phyloP scores from a whole-genome alignment of 2,888 invertebrate species.

The Acrocyrtus sp. region DNA sequence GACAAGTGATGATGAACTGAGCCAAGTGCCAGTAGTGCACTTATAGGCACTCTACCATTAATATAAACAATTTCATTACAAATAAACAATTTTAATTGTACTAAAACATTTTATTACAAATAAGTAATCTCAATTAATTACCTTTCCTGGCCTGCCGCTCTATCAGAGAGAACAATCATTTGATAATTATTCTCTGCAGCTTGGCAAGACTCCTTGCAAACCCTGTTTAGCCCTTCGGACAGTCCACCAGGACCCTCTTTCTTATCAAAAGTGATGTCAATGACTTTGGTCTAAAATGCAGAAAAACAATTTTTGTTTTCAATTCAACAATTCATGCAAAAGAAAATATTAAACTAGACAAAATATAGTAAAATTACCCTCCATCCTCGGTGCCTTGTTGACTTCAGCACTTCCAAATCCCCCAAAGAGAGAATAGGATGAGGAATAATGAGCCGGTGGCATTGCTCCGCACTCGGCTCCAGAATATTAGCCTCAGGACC shows the following conservation, averaged over 20 bases:
- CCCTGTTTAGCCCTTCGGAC: conserved; percentile 79
- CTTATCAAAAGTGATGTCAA: conserved; percentile 89
- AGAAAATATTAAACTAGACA: no score
- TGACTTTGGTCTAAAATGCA: conserved; percentile 74
- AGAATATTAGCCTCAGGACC: conserved; percentile 97
- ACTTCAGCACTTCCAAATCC: conserved; percentile 88
- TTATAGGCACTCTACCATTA: conserved; percentile 76
- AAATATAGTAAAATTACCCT: no score
- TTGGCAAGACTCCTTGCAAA: conserved; percentile 82
- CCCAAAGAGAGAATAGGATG: conserved; percentile 94
- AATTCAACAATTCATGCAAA: no score
- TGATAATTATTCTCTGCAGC: conserved; percentile 84
- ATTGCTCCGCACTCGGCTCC: conserved; percentile 86
- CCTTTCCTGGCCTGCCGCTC: conserved; percentile 70
- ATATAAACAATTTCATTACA: conserved; percentile 12
- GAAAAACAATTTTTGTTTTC: neutral
- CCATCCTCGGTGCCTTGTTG: conserved; percentile 88
- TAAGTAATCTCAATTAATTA: conserved; percentile 60
- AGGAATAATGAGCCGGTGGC: conserved; percentile 88
- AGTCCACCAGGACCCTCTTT: conserved; percentile 80
- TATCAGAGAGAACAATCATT: conserved; percentile 87
- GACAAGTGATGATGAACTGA: conserved; percentile 94
- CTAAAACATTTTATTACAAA: conserved; percentile 1
- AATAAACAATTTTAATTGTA: conserved; percentile 2
- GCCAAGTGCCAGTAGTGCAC: conserved; percentile 86